These are phyloP conservation scores for Drosophila suboccidentalis DNA, from an alignment of 2,888 invertebrate species.

Conservation along the genomic window DNA sequence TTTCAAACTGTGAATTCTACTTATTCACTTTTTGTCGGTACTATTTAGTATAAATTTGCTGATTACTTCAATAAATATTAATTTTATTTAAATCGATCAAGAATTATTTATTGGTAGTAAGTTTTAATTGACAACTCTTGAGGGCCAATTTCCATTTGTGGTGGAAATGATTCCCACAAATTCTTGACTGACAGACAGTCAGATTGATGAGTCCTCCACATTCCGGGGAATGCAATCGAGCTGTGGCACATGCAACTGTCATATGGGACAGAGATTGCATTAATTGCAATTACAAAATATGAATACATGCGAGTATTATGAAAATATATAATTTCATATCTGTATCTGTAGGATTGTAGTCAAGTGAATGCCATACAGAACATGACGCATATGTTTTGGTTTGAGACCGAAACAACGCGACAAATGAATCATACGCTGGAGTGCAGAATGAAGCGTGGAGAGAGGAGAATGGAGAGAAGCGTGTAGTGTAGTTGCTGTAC, in stretches of 20 bases:
- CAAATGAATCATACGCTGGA: conserved; percentile 58
- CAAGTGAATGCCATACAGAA: conserved; percentile 17
- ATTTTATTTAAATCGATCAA: no score
- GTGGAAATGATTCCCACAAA: conserved; percentile 22
- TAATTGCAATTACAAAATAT: conserved; percentile 73
- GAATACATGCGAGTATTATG: conserved; percentile 21
- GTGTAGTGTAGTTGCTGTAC: conserved; percentile 40
- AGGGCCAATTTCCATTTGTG: not conserved
- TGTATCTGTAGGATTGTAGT: conserved; percentile 22
- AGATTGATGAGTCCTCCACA: conserved; percentile 32
- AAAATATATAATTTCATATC: conserved; percentile 24
- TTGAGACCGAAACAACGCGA: conserved; percentile 37
- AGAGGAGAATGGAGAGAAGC: conserved; percentile 2
- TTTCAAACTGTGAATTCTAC: no score
- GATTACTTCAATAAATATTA: no score
- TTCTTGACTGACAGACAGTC: conserved; percentile 15
- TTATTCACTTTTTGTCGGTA: no score
- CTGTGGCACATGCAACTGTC: conserved; percentile 45
- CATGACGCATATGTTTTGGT: conserved; percentile 77
- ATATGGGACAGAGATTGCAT: conserved; percentile 68
- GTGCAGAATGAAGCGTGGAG: conserved; percentile 3
- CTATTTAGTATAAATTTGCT: no score
- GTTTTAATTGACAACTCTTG: not conserved
- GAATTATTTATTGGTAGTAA: not conserved
- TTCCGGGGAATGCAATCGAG: conserved; percentile 46